Evolutionary conservation across 1,140 invertebrate genomes (phyloP).

Genomic region (Drosophila trapezifrons): DNA sequence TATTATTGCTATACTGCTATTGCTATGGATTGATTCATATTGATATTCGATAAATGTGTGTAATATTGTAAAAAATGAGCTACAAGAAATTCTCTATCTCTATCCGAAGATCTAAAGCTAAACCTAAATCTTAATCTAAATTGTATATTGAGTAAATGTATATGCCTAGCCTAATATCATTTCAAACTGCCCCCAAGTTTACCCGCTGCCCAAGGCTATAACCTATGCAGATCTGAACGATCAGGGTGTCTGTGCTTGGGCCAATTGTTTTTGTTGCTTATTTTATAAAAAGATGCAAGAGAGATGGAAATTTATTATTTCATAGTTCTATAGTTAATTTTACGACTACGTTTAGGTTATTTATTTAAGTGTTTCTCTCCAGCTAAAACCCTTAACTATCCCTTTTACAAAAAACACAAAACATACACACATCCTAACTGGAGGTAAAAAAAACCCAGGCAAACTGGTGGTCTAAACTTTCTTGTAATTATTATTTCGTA

Average conservation of each 20-base stretch:
- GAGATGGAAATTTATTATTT: conserved; percentile 68
- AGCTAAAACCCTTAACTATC: conserved; percentile 28
- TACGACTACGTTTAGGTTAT: conserved; percentile 63
- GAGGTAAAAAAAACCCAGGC: conserved; percentile 30
- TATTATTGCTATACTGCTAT: conserved; percentile 37
- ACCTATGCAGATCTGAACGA: conserved; percentile 2
- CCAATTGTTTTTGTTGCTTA: conserved; percentile 82
- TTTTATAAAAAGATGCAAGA: conserved; percentile 67
- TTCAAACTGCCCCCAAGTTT: conserved; percentile 43
- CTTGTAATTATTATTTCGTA: conserved; percentile 76
- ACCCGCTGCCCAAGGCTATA: conserved; percentile 8
- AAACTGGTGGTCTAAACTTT: conserved; percentile 57
- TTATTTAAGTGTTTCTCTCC: conserved; percentile 76
- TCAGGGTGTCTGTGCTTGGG: conserved; percentile 30
- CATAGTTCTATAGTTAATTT: conserved; percentile 65
- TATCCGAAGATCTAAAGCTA: conserved; percentile 34
- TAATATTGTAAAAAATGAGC: conserved; percentile 50
- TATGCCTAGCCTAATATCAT: conserved; percentile 70
- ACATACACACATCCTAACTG: conserved; percentile 55
- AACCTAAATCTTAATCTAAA: not conserved
- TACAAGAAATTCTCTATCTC: conserved; percentile 66
- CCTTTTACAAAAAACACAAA: conserved; percentile 19
- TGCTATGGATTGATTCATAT: conserved; percentile 63
- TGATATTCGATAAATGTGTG: conserved; percentile 68
- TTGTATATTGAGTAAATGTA: conserved; percentile 34